Conservation (phyloP, 2,113 vertebrate genomes). For the Geococcyx californianus region DNA sequence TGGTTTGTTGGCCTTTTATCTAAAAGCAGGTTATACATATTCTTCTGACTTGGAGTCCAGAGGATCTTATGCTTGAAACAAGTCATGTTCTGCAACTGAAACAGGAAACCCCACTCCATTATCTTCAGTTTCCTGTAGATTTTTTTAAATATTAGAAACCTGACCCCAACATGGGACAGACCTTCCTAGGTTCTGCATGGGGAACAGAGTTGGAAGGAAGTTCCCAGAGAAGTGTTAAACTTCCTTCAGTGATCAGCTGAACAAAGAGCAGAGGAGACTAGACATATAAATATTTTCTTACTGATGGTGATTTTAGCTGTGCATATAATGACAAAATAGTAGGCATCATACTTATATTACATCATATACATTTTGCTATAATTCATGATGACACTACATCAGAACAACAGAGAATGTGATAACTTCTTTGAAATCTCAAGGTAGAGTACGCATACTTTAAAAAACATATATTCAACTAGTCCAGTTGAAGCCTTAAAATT, state of each 20-base stretch:
- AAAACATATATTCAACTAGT: not conserved
- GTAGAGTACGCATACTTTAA: not conserved
- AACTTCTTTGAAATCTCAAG: not conserved
- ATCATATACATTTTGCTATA: not conserved
- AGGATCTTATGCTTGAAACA: not conserved
- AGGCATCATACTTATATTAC: not conserved
- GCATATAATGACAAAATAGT: not conserved
- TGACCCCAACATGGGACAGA: not conserved
- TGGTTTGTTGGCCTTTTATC: not conserved
- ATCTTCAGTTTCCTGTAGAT: not conserved
- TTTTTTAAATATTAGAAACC: slow-evolving; percentile 16
- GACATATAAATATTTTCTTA: not conserved
- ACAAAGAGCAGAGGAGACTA: not conserved
- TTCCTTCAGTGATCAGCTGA: not conserved
- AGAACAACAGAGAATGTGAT: not conserved
- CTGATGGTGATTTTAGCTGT: not conserved
- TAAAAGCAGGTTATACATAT: not conserved
- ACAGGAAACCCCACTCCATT: slow-evolving; percentile 4
- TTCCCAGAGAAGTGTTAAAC: not conserved
- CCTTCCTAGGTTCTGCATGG: not conserved
- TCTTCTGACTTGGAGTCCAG: not conserved
- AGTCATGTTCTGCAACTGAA: not conserved
- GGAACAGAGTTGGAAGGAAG: not conserved
- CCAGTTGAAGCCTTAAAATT: not conserved
- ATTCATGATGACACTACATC: not conserved